Percentiles rank a stretch among this genome's conserved stretches.
Evolutionary conservation across 1,140 invertebrate species (phyloP).

Genomic region (Drosophila suzukii): DNA sequence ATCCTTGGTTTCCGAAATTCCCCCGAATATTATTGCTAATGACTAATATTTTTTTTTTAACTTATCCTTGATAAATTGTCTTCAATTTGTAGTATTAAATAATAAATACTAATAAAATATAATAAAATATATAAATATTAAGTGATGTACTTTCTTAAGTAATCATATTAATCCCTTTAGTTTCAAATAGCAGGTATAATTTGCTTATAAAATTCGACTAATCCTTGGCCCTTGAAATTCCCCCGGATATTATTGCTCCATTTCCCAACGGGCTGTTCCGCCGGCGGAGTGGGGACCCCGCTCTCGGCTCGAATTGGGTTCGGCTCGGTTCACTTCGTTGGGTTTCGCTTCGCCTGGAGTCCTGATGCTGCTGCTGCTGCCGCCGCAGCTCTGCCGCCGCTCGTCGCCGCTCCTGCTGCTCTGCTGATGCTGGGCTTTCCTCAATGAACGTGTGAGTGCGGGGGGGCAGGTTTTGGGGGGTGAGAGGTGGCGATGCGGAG

Average conservation of each 20-base stretch:
- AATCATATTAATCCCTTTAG: too few relatives aligned
- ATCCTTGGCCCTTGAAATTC: neutral
- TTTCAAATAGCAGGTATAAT: too few relatives aligned
- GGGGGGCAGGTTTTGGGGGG: conserved; percentile 16
- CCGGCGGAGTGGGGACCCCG: neutral
- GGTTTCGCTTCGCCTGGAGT: conserved; percentile 24
- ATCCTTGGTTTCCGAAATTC: neutral
- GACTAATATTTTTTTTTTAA: too few relatives aligned
- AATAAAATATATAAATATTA: too few relatives aligned
- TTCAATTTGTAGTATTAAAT: too few relatives aligned
- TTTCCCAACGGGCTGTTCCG: conserved; percentile 31
- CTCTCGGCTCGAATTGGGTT: neutral
- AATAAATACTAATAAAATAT: too few relatives aligned
- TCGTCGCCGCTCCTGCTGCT: too few relatives aligned
- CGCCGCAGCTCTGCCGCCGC: neutral
- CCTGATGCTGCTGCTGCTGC: neutral
- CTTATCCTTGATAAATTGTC: too few relatives aligned
- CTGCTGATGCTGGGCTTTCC: conserved; percentile 56
- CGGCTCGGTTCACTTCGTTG: conserved; percentile 26
- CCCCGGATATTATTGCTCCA: neutral
- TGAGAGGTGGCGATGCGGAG: conserved; percentile 29
- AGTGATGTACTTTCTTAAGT: too few relatives aligned
- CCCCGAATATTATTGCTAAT: neutral
- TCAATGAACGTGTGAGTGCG: conserved; percentile 64
- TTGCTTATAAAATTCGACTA: too few relatives aligned